Base-by-base conservation (phyloP, 2,888 invertebrate genomes). In the Iphiclides podalirius region DNA sequence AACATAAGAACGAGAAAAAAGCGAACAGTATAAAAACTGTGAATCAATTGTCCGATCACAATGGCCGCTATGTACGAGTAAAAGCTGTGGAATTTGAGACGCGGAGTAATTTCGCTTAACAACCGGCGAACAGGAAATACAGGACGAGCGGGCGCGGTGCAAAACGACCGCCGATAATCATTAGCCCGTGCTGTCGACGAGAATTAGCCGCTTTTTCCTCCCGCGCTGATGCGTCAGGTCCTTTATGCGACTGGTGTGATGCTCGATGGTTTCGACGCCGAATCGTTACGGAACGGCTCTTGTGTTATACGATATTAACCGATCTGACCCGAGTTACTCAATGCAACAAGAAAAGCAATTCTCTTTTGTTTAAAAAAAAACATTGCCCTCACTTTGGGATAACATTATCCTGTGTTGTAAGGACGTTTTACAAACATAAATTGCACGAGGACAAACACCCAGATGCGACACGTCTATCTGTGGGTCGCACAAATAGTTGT, bases 111-210 rank as follows among this genome's bases (percentile, higher is more conserved):
- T 83, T 82, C 67, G 70, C 75, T 70, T 73, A 74, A 79, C 70
- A 61, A 67, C 62, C 61, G 61, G 66, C 64, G 64, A 82, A 85
- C 85, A 73, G 79, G 85, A 83, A 83, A 84, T 82, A 81, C 84
- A 75, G 82, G 85, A 73, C 67, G 47, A 66, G 71, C 67, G 63
- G 74, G 72, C 28, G 63, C 28, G 63, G 51, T 52, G 53, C 63
- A 61, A 64, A 66, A 52, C 56, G 55, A 53, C 43, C 64, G 64
- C 65, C 60, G 59, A 59, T 64, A 64, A 69, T 75, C 76, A 79
- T 80, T 79, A 76, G 61, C 62, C 50, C 20, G 58, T 55, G 61
- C 54, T 63, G 64, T 62, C 69, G 61, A 62, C 69, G 61, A 62
- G 68, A 70, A 68, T 69, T 65, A 64, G 64, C 57, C 52, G 61